Evolutionary conservation across 2,113 vertebrate species (phyloP).

Genomic region (Scortum barcoo): DNA sequence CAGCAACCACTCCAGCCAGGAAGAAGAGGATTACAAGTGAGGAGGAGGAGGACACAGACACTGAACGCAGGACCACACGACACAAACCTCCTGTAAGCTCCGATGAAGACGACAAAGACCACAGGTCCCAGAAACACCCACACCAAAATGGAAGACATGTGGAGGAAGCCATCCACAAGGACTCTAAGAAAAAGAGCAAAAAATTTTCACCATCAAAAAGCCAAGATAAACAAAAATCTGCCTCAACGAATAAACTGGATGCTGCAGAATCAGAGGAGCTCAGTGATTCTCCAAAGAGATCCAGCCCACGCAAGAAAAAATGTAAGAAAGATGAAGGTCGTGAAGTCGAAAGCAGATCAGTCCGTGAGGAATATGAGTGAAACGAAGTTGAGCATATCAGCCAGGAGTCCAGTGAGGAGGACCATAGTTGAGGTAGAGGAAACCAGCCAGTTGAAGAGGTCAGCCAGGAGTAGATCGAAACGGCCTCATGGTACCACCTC

Average conservation of each 20-base stretch:
- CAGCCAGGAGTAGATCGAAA: slow-evolving; percentile 62
- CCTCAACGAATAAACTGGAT: slow-evolving; percentile 68
- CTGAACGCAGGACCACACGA: slow-evolving; percentile 32
- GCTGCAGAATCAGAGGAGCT: slow-evolving; percentile 71
- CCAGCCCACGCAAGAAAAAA: slow-evolving; percentile 54
- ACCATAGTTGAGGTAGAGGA: too few relatives aligned
- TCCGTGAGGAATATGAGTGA: slow-evolving; percentile 63
- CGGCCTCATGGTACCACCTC: slow-evolving; percentile 32
- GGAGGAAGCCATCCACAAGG: slow-evolving; percentile 54
- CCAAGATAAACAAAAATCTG: slow-evolving; percentile 78
- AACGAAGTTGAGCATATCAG: slow-evolving; percentile 37
- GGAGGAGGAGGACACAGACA: slow-evolving; percentile 71
- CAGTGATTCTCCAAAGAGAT: slow-evolving; percentile 62
- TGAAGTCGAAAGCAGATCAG: slow-evolving; percentile 42
- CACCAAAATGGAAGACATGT: slow-evolving; percentile 82
- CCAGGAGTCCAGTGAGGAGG: too few relatives aligned
- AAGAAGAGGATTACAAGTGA: slow-evolving; percentile 76
- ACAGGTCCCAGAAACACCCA: slow-evolving; percentile 57
- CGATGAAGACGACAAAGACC: slow-evolving; percentile 71
- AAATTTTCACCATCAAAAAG: slow-evolving; percentile 71
- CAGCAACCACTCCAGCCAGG: slow-evolving; percentile 41
- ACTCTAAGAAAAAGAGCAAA: slow-evolving; percentile 70
- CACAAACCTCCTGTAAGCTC: slow-evolving; percentile 71
- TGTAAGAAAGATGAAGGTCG: slow-evolving; percentile 33
- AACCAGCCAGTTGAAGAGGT: slow-evolving; percentile 48